These are phyloP conservation scores for Paramisgurnus dabryanus DNA, from an alignment of 2,113 vertebrate genomes.

Conservation along the genomic window DNA sequence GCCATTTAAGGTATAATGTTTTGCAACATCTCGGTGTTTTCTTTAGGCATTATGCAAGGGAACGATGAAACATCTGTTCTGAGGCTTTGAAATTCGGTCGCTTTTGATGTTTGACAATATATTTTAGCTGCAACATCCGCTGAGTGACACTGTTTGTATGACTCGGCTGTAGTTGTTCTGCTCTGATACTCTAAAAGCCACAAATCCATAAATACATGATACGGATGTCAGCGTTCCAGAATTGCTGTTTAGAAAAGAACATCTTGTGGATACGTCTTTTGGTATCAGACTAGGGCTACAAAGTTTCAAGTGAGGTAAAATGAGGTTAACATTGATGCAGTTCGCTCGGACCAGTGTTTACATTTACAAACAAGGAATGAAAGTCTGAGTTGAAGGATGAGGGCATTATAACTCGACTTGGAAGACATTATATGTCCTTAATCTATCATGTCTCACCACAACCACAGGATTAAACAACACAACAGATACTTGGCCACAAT, in stretches of 20 bases:
- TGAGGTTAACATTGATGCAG: conserved; percentile 13
- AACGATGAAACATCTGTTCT: conserved; percentile 24
- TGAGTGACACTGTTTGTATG: conserved; percentile 44
- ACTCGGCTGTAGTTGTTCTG: conserved; percentile 21
- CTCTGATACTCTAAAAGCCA: conserved; percentile 32
- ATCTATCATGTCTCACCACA: conserved; percentile 65
- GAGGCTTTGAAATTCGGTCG: not conserved
- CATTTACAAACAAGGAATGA: conserved; percentile 67
- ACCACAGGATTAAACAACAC: conserved; percentile 59
- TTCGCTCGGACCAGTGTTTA: conserved; percentile 63
- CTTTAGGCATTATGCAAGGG: not conserved
- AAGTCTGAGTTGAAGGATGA: conserved; percentile 58
- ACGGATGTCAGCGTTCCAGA: conserved; percentile 20
- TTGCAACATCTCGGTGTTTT: conserved; percentile 6
- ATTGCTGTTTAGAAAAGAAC: conserved; percentile 35
- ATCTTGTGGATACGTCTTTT: conserved; percentile 20
- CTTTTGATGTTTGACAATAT: conserved; percentile 33
- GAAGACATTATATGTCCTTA: conserved; percentile 59
- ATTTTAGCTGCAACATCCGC: conserved; percentile 6
- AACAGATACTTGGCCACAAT: conserved; percentile 54
- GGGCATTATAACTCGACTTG: conserved; percentile 64
- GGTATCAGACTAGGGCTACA: not conserved
- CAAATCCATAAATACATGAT: conserved; percentile 38
- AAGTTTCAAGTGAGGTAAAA: not conserved
- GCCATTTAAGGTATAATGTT: not conserved